These are phyloP conservation scores for Gorsachius goisagi DNA, from an alignment of 2,113 vertebrate species.

Conservation along the genomic window DNA sequence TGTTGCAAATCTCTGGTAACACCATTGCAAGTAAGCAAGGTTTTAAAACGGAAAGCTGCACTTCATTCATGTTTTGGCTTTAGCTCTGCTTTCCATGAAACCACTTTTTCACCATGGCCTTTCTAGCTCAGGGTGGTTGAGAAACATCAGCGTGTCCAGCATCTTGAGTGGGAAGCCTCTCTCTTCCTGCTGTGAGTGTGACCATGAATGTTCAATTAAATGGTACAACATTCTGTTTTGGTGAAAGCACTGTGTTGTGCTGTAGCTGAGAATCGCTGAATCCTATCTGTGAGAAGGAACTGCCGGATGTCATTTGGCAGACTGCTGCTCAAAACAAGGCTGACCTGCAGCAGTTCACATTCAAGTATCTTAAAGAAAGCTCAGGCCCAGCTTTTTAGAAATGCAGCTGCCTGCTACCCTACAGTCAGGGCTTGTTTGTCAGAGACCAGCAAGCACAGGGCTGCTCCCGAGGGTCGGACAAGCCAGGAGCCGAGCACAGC, in stretches of 20 bases:
- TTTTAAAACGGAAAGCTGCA: background rate
- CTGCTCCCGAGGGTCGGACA: fast-evolving
- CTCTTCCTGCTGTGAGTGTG: background rate
- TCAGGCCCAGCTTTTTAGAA: background rate
- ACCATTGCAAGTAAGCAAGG: background rate
- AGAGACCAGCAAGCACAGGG: background rate
- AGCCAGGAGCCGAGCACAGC: background rate
- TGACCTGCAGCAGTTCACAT: background rate
- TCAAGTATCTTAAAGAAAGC: background rate
- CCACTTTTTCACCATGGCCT: background rate
- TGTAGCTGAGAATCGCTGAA: background rate
- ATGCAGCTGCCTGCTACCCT: background rate
- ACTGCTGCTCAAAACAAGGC: background rate
- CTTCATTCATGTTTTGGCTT: background rate
- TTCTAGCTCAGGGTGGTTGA: background rate
- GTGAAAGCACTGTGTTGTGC: background rate
- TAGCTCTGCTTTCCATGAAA: background rate
- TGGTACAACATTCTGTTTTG: background rate
- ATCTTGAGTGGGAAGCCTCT: background rate
- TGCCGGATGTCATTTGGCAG: background rate
- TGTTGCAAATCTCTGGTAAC: background rate
- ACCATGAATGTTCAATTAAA: background rate
- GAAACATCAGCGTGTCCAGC: background rate
- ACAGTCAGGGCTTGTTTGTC: background rate
- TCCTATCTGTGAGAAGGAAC: fast-evolving